These are phyloP conservation scores for Conus ventricosus DNA, from an alignment of 1,140 invertebrate genomes.

Conservation along the genomic window DNA sequence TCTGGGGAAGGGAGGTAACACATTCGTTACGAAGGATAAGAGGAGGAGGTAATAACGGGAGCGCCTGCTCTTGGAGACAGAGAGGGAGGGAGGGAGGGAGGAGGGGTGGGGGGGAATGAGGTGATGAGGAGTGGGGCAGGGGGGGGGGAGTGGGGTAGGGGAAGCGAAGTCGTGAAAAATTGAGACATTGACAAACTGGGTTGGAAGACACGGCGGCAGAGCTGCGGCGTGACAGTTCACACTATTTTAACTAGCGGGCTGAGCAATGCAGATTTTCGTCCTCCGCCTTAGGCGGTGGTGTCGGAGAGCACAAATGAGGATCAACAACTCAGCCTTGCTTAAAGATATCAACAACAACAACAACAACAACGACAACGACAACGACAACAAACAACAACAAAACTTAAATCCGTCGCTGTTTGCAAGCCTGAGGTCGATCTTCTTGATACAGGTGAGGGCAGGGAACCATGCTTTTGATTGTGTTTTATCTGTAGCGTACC, in stretches of 20 bases:
- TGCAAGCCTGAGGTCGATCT: too few species aligned
- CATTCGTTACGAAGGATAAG: not conserved
- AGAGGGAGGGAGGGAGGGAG: not conserved
- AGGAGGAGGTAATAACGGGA: not conserved
- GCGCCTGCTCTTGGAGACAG: not conserved
- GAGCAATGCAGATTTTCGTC: not conserved
- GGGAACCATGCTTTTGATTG: too few species aligned
- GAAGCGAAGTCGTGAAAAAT: not conserved
- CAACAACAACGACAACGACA: too few species aligned
- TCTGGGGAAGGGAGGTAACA: not conserved
- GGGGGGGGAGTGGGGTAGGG: too few species aligned
- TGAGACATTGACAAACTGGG: slow-evolving; percentile 18
- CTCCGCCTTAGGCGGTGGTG: not conserved
- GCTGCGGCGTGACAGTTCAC: not conserved
- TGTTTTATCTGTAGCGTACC: too few species aligned
- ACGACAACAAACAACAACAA: too few species aligned
- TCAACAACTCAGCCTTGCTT: not conserved
- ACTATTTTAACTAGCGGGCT: not conserved
- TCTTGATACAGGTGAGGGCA: too few species aligned
- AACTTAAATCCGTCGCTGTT: too few species aligned
- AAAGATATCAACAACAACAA: too few species aligned
- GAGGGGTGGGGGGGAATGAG: not conserved
- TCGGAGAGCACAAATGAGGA: not conserved
- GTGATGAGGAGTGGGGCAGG: too few species aligned
- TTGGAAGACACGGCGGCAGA: not conserved